A percentile compares a stretch with the other conserved stretches of the same genome.
These are phyloP conservation scores for Verasper variegatus DNA, from an alignment of 2,113 vertebrate genomes.

Conservation along the genomic window DNA sequence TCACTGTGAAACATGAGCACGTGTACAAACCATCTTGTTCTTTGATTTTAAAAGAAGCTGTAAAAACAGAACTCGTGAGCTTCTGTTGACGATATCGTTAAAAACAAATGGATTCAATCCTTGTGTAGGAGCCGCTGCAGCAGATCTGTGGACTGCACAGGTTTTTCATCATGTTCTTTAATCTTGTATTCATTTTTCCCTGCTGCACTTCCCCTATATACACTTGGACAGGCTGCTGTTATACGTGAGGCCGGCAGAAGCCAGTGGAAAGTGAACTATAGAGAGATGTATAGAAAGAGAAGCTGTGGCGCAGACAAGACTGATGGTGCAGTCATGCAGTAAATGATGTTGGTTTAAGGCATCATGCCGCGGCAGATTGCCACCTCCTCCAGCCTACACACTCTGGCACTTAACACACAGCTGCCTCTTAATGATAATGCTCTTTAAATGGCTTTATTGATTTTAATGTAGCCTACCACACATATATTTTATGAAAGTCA, in stretches of 20 bases:
- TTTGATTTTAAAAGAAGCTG: too few species aligned
- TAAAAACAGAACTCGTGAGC: too few species aligned
- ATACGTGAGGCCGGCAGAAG: conserved; percentile 20
- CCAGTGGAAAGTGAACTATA: conserved; percentile 24
- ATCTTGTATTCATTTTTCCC: background rate
- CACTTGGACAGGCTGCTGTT: background rate
- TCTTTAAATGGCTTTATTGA: conserved; percentile 81
- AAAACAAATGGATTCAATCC: background rate
- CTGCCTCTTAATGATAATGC: conserved; percentile 78
- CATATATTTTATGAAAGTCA: conserved; percentile 79
- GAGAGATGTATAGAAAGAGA: conserved; percentile 34
- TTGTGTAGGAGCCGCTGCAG: background rate
- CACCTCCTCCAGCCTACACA: conserved; percentile 46
- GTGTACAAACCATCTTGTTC: background rate
- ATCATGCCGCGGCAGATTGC: conserved; percentile 48
- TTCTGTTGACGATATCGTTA: background rate
- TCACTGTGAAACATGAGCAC: background rate
- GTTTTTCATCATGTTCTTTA: conserved; percentile 5
- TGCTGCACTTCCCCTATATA: background rate
- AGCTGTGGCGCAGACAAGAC: conserved; percentile 29
- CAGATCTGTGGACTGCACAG: background rate
- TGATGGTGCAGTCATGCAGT: conserved; percentile 67
- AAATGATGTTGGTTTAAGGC: conserved; percentile 81
- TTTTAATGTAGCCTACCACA: conserved; percentile 75
- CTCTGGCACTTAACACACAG: conserved; percentile 59